Evolutionary conservation across 1,140 invertebrate species (phyloP), one percentile per base, ranked within the genome.

Genomic region (Tyrophagus putrescentiae): DNA sequence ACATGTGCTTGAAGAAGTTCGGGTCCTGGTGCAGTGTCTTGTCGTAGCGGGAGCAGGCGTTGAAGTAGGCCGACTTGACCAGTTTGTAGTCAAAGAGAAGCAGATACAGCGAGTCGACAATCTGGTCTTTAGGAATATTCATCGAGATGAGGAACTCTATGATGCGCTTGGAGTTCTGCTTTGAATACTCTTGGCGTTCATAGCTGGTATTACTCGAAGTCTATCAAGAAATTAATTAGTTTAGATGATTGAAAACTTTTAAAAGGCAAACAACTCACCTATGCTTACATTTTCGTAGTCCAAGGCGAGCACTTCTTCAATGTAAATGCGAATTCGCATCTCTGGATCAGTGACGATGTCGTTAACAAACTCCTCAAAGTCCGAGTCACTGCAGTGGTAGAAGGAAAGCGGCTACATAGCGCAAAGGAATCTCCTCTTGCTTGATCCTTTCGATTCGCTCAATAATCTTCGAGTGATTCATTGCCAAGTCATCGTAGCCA

Each of bases 81-180:
- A n/a, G 25, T 54, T 54, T 54, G 25, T 54, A 54, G 27, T 54
- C 52, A 13, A 32, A 54, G 1, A 54, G 27, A 21, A 54, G 32
- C 27, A 54, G 25, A 54, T 54, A 54, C n/a, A 54, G n/a, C 2
- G 25, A 54, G n/a, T 54, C 4, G 39, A 54, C 39, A 32, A 54
- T 54, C 1, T 18, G 25, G 4, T 54, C 52, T 25, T 54, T 54
- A 13, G 13, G 13, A 3, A 54, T 27, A 25, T 54, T 54, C 52
- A 54, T 54, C 25, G 52, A 28, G 13, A 54, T 54, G 13, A 54
- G 27, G 25, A 54, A 54, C 39, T 54, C 52, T 13, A 33, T 54
- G 5, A 54, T 31, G n/a, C 52, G 25, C n/a, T 54, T 54, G 3
- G 52, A 31, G 39, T 54, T 54, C 21, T 27, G 3, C 5, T 4